Percentiles rank a stretch among this genome's conserved stretches.
phyloP scores from a whole-genome alignment of 1,140 invertebrate species.

The Cherax destructor region DNA sequence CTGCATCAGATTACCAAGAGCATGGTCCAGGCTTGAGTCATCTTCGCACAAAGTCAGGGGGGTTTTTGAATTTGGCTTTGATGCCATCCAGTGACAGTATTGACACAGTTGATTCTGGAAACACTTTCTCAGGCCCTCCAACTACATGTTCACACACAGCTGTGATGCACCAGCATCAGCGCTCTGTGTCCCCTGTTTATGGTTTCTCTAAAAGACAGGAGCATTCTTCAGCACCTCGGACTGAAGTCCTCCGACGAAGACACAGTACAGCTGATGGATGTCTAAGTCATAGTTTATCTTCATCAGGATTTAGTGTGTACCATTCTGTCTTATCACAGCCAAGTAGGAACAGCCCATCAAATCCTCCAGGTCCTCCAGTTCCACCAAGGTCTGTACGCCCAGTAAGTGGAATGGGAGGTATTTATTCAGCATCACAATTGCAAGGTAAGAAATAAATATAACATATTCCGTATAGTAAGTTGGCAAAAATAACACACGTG shows the following conservation, averaged over 20 bases:
- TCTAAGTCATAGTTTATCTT: constrained; percentile 55
- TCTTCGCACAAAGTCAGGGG: constrained; percentile 66
- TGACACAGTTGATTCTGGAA: constrained; percentile 1
- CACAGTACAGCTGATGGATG: constrained; percentile 53
- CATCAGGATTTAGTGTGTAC: constrained; percentile 51
- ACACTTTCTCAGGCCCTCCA: constrained; percentile 9
- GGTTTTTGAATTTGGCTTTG: constrained; percentile 68
- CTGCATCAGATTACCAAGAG: constrained; percentile 15
- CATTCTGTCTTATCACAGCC: constrained; percentile 50
- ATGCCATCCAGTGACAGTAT: constrained; percentile 43
- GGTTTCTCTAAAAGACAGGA: neutral
- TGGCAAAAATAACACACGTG: too few relatives aligned
- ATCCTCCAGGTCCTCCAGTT: constrained; percentile 1
- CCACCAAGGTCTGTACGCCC: constrained; percentile 1
- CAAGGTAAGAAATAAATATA: constrained; percentile 14
- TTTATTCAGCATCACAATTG: constrained; percentile 10
- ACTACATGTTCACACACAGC: constrained; percentile 13
- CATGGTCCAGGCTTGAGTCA: constrained; percentile 14
- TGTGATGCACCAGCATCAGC: neutral
- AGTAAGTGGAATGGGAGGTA: constrained; percentile 39
- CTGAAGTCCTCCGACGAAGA: constrained; percentile 1
- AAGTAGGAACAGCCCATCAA: constrained; percentile 25
- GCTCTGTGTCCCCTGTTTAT: neutral
- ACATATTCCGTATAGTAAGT: too few relatives aligned
- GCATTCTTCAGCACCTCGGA: neutral